Base-by-base conservation (phyloP, 2,888 invertebrate species). In the Agrochola lychnidis region DNA sequence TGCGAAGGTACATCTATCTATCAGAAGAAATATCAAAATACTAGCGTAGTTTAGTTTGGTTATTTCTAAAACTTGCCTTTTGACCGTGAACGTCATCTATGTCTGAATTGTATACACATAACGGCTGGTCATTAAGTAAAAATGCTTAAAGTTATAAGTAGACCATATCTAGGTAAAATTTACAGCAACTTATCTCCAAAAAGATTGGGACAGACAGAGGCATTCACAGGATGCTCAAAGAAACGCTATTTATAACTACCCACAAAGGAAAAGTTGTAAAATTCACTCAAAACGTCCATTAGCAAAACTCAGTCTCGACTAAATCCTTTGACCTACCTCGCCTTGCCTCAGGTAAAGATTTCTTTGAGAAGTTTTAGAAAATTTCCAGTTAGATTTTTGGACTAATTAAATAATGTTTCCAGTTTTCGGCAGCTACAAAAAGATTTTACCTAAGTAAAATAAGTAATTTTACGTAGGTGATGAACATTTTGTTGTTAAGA, bases 181-280 rank as follows among this genome's bases (percentile, higher is more conserved):
- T 57, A 56, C 9, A 61, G 9, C 1, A 51, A 42, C 42, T 78
- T 59, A 5, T 1, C 4, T 5, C 6, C 12, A 6, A 51, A 59
- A 59, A 71, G 45, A 19, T 7, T 62, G 9, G 22, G 14, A 64
- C 14, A 3, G 51, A 61, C 61, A 42, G 51, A 66, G 36, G 45
- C 68, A 75, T 75, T 73, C 40, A 71, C 48, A 66, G 56, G 51
- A n/a, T 59, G 67, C 48, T 83, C 48, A 76, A 63, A 70, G 75
- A 68, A 76, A 40, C 6, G 56, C 12, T 68, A 63, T 83, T 82
- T 59, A 78, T 73, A 72, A 76, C 76, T 68, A 57, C 42, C 45
- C 48, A 57, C 74, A 84, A 84, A 86, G 62, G 73, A 61, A 82
- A 84, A 78, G 76, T 82, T 83, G 22, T 70, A 62, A 70, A 70